Base-by-base conservation (phyloP, 2,888 invertebrate genomes). In the Hydrotaea diabolus region DNA sequence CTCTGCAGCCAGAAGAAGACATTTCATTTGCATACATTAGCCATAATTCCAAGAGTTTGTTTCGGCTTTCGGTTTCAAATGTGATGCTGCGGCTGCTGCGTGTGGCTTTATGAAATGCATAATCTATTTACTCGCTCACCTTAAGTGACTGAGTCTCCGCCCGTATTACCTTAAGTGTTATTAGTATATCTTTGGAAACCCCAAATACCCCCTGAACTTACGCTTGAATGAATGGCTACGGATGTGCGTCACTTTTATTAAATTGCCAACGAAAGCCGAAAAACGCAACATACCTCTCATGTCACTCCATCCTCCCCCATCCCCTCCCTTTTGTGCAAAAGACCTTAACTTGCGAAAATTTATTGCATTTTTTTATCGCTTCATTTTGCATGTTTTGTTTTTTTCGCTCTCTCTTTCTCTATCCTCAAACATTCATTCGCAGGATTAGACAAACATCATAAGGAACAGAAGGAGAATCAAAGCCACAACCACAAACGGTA, bases 11-110 rank as follows among this genome's bases (percentile, higher is more conserved):
- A 84, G 78, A 66, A 46, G 55, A 76, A 71, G 62, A 87, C 89
- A 89, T 89, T 90, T 89, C 88, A 92, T 92, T 91, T 92, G 90
- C 92, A 91, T 91, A 88, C 85, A 88, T 88, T 89, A 87, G 90
- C 90, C 89, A 91, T 92, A 89, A 91, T 91, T 92, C 85, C 79
- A 66, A 19, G 17, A 79, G 79, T 73, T 76, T 82, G 66, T 73
- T 77, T 74, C 26, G 69, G 15, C 17, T 59, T 72, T 73, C 21
- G 43, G 26, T 39, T 74, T 43, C 43, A 69, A 59, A 59, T 69
- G 46, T 15, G 66, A 66, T 17, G 13, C 17, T 17, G 13, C 17
- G 15, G 19, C n/a, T n/a, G 15, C 31, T 15, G n/a, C 11, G 19
- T 21, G 5, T 13, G 43, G 74, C 69, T 76, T 64, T 46, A 31